Evolutionary conservation across 37 sponge, comb jelly and placozoan genomes (phyloP).

Genomic region (Eunapius fragilis): DNA sequence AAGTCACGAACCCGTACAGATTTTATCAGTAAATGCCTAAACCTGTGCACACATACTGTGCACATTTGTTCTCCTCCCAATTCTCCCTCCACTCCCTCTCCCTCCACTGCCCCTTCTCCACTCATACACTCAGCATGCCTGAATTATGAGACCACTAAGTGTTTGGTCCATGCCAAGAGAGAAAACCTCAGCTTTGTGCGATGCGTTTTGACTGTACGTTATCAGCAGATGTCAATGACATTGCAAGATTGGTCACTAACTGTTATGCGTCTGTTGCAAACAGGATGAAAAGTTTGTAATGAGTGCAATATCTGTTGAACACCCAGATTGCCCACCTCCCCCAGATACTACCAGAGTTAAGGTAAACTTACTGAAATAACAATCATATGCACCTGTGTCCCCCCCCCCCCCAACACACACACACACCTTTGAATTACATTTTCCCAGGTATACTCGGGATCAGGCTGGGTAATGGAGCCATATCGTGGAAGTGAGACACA

Average conservation of each 20-base stretch:
- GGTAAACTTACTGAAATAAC: no score
- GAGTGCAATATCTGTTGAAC: constrained; percentile 42
- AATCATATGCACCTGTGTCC: no score
- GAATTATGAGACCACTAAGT: constrained; percentile 24
- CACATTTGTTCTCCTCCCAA: no score
- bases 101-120: no score
- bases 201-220: constrained; percentile 5
- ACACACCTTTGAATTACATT: not conserved
- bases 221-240: no score
- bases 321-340: constrained; percentile 31
- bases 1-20: not conserved
- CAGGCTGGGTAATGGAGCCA: constrained; percentile 72
- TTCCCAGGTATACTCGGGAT: constrained; percentile 45
- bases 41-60: no score
- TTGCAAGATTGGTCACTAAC: no score
- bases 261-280: no score
- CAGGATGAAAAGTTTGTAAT: constrained; percentile 47
- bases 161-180: constrained; percentile 7
- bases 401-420: not conserved
- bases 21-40: not conserved
- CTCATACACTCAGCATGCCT: no score
- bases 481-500: constrained; percentile 29
- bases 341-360: constrained; percentile 33
- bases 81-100: no score
- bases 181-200: constrained; percentile 21